phyloP scores from a whole-genome alignment of 1,140 invertebrate genomes.

The Adoxophyes honmai region DNA sequence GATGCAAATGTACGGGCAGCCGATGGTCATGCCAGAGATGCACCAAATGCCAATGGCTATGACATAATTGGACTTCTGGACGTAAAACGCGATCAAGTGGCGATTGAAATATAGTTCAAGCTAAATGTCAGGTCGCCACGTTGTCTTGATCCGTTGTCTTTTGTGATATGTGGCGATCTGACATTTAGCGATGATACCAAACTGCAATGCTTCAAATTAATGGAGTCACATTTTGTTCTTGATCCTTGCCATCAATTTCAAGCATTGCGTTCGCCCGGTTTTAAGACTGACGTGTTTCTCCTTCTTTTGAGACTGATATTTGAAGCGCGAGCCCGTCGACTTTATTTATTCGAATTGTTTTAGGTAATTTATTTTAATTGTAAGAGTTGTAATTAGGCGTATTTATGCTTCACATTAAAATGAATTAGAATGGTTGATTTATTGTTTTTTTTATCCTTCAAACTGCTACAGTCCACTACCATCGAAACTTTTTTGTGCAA shows the following conservation, averaged over 20 bases:
- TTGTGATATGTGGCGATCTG: conserved; percentile 55
- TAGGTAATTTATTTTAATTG: conserved; percentile 56
- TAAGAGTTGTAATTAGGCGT: conserved; percentile 58
- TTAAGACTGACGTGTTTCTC: conserved; percentile 19
- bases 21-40: conserved; percentile 24
- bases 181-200: conserved; percentile 58
- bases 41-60: conserved; percentile 32
- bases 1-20: conserved; percentile 46
- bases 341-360: conserved; percentile 53
- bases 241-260: conserved; percentile 42
- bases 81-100: conserved; percentile 58
- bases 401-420: conserved; percentile 73
- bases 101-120: conserved; percentile 40
- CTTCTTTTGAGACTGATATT: conserved; percentile 49
- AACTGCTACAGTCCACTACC: too few species aligned
- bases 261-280: conserved; percentile 36
- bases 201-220: conserved; percentile 57
- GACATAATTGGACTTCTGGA: conserved; percentile 65
- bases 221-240: conserved; percentile 37
- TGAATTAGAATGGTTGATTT: conserved; percentile 27
- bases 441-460: conserved; percentile 28
- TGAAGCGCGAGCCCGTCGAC: conserved; percentile 70
- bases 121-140: conserved; percentile 72
- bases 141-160: conserved; percentile 49
- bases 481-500: too few species aligned